A percentile compares a stretch with the other conserved stretches of the same genome.
These are phyloP conservation scores for Myotis myotis DNA, from an alignment of 2,797 vertebrate species.

Conservation along the genomic window DNA sequence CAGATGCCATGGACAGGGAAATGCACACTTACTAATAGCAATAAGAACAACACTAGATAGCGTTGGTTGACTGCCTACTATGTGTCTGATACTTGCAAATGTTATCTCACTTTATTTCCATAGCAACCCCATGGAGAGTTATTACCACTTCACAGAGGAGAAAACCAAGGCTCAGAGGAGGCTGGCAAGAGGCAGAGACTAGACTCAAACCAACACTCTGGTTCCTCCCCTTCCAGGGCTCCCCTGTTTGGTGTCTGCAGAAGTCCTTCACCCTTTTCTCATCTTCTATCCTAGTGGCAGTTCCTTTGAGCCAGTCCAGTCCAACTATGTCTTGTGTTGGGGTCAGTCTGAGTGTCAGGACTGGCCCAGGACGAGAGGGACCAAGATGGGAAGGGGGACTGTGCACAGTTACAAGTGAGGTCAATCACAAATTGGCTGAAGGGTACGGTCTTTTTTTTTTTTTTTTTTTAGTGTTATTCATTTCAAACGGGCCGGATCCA, in stretches of 20 bases:
- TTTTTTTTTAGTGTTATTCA: no score
- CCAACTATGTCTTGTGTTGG: fast-evolving
- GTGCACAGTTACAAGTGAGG: not conserved
- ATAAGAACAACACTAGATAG: not conserved
- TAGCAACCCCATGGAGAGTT: not conserved
- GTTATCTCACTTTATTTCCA: not conserved
- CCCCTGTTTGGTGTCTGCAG: fast-evolving
- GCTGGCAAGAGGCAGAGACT: not conserved
- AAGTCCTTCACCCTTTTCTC: not conserved
- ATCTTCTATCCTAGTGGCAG: no score
- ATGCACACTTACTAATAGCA: not conserved
- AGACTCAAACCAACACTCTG: no score
- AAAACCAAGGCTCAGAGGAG: not conserved
- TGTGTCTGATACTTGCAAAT: not conserved
- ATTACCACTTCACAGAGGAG: not conserved
- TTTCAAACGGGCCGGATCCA: no score
- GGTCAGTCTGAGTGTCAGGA: no score
- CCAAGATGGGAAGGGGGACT: no score
- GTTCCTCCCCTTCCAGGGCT: no score
- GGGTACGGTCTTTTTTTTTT: no score
- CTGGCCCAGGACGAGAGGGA: not conserved
- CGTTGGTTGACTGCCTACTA: not conserved
- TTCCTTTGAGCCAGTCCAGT: not conserved
- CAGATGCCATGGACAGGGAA: not conserved
- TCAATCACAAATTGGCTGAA: not conserved